These are phyloP conservation scores for Mesorhabditis spiculigera DNA, from an alignment of 2,888 invertebrate species.

Conservation along the genomic window DNA sequence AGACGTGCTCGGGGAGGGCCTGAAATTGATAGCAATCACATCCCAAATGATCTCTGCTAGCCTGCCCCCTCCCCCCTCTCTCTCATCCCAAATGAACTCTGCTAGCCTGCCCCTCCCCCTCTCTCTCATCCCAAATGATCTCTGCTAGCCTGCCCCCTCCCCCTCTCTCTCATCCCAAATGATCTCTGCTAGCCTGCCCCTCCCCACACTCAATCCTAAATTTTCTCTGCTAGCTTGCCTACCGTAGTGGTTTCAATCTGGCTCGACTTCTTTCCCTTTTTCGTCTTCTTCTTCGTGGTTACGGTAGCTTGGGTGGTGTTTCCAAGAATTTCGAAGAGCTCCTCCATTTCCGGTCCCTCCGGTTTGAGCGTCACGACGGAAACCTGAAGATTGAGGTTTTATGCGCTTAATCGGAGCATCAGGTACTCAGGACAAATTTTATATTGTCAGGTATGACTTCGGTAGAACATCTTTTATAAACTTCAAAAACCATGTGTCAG, in stretches of 20 bases:
- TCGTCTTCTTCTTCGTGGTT: slow-evolving; percentile 10
- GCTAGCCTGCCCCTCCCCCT: too few relatives aligned
- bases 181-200: too few relatives aligned
- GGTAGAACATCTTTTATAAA: too few relatives aligned
- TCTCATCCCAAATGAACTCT: too few relatives aligned
- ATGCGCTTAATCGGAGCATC: background rate
- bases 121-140: background rate
- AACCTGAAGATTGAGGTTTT: background rate
- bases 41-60: background rate
- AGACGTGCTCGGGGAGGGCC: slow-evolving; percentile 9
- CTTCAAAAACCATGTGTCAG: too few relatives aligned
- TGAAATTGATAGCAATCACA: slow-evolving; percentile 15
- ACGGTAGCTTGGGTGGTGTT: background rate
- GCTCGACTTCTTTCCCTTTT: background rate
- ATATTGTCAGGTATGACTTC: too few relatives aligned
- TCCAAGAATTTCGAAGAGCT: slow-evolving; percentile 3
- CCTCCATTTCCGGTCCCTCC: background rate
- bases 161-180: too few relatives aligned
- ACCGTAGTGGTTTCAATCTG: background rate
- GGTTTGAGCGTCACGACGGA: background rate
- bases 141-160: too few relatives aligned
- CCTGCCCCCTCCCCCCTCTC: slow-evolving; percentile 11
- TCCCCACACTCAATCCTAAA: too few relatives aligned
- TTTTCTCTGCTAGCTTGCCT: background rate
- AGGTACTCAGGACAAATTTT: too few relatives aligned